A percentile compares a stretch with the other conserved stretches of the same genome.
phyloP scores from a whole-genome alignment of 2,113 vertebrate species.

The Entomyzon cyanotis region DNA sequence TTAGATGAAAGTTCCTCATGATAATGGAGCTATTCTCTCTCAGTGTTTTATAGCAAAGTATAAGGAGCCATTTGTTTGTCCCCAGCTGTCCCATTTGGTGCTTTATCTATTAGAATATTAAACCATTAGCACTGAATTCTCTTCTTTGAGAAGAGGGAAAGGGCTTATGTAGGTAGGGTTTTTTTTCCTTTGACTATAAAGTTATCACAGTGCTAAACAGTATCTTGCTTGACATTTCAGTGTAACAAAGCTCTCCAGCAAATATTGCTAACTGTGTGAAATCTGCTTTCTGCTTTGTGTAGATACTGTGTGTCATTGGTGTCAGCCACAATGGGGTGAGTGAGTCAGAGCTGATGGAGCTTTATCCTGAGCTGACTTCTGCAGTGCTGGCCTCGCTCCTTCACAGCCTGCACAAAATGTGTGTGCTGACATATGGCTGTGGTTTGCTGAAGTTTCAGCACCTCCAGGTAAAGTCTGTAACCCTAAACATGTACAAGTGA shows the following conservation, averaged over 20 bases:
- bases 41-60: neutral
- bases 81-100: neutral
- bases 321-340: slow-evolving; percentile 94
- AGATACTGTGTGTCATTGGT: slow-evolving; percentile 90
- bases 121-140: neutral
- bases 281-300: neutral
- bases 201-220: neutral
- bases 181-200: neutral
- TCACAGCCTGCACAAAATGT: slow-evolving; percentile 81
- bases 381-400: slow-evolving; percentile 80
- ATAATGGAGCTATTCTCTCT: neutral
- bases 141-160: neutral
- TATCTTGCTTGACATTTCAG: neutral
- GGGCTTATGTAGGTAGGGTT: neutral
- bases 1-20: neutral
- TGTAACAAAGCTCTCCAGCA: neutral
- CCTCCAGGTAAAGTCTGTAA: slow-evolving; percentile 81
- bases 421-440: slow-evolving; percentile 85
- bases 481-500: neutral
- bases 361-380: slow-evolving; percentile 84
- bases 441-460: slow-evolving; percentile 92
- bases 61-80: neutral
- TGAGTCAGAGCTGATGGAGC: slow-evolving; percentile 90
- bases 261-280: neutral
- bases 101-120: neutral